Evolutionary conservation across 2,797 vertebrate species (phyloP).

Genomic region (Eulemur coronatus): DNA sequence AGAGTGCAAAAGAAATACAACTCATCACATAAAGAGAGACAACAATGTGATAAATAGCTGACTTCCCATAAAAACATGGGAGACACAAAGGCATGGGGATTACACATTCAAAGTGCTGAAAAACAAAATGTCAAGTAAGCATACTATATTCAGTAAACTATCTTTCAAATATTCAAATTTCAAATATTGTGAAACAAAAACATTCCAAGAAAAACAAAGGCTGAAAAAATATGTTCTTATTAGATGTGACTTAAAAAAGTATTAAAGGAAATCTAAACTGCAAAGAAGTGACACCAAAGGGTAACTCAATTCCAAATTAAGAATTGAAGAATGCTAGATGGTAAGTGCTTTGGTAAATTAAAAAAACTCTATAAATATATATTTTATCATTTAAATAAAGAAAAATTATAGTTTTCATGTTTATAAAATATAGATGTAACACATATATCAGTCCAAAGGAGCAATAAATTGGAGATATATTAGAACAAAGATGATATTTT

Average conservation of each 20-base stretch:
- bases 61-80: neutral
- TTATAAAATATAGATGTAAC: neutral
- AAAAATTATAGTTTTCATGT: neutral
- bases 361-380: neutral
- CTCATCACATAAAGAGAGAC: neutral
- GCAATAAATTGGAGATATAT: neutral
- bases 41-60: neutral
- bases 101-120: neutral
- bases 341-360: neutral
- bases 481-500: neutral
- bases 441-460: neutral
- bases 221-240: neutral
- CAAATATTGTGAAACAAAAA: neutral
- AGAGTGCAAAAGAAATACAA: neutral
- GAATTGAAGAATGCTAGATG: neutral
- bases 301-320: neutral
- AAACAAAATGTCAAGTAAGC: neutral
- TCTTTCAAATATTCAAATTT: neutral
- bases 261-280: neutral
- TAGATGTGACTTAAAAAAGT: constrained; percentile 24
- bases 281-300: neutral
- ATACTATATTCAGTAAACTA: neutral
- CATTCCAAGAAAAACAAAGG: neutral
- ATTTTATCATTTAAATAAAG: neutral
- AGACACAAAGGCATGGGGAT: neutral